Evolutionary conservation across 1,140 invertebrate genomes (phyloP), one percentile per base, ranked within the genome.

Genomic region (Pseudachorutes palmiensis): DNA sequence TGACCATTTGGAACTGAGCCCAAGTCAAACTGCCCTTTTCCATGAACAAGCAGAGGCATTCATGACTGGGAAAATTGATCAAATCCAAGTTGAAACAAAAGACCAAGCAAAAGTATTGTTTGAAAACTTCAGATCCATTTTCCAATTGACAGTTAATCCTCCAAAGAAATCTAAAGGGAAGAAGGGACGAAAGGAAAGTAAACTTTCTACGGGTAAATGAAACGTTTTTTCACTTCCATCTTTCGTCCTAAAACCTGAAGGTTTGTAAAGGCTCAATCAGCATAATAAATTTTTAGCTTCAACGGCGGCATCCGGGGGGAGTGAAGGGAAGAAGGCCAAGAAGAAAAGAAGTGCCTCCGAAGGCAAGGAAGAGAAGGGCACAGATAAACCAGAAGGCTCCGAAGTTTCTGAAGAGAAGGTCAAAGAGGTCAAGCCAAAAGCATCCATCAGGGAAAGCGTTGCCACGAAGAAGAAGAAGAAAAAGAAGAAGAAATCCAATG

Each of bases 61-160:
- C 29, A 28, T 68, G 28, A 45, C 41, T n/a, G 14, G 31, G 9
- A 29, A 63, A 16, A 49, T 61, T 24, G 58, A 63, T 16, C 1
- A n/a, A 1, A 32, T 66, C 33, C 22, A 65, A 22, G 51, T 62
- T 5, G 26, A 41, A 22, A 26, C 41, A 5, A 58, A 66, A 29
- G 24, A n/a, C 16, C 22, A 66, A 36, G 51, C 59, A 2, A 36
- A 55, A 28, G 45, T 29, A 2, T 67, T 70, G 58, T 70, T 70
- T 55, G 49, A 66, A 31, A 55, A 28, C 19, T 57, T 70, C n/a
- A 24, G 48, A 3, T 2, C 31, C 28, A 3, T 66, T 26, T 30
- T 61, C 30, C 30, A 61, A 26, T 61, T 9, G 9, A 9, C 9
- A 19, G 59, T 9, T 9, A 29, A 14, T 9, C 14, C 14, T 30